Evolutionary conservation across 2,888 invertebrate genomes (phyloP).

Genomic region (Nomada fabriciana): DNA sequence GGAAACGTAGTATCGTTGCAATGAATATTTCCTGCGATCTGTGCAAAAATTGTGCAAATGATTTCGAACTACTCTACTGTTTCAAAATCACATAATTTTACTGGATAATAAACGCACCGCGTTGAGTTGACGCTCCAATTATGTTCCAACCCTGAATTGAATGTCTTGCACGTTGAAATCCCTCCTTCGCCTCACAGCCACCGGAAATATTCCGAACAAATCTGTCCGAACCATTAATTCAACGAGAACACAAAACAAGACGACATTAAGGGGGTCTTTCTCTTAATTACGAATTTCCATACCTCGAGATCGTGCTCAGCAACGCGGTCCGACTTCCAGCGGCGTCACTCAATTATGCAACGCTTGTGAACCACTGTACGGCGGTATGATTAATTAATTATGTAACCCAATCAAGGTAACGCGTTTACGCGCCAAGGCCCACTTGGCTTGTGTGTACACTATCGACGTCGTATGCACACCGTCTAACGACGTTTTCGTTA

Average conservation of each 20-base stretch:
- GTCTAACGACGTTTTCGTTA: conserved; percentile 22
- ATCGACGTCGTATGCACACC: background rate
- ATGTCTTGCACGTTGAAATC: background rate
- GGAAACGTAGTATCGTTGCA: no score
- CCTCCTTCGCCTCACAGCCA: background rate
- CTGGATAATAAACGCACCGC: background rate
- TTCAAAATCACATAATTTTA: no score
- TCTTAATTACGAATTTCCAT: conserved; percentile 36
- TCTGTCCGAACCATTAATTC: background rate
- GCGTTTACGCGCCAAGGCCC: conserved; percentile 44
- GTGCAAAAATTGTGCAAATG: no score
- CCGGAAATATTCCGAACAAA: background rate
- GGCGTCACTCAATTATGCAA: conserved; percentile 71
- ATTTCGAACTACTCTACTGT: no score
- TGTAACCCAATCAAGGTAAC: conserved; percentile 52
- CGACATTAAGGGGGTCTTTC: background rate
- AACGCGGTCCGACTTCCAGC: conserved; percentile 15
- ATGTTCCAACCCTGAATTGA: background rate
- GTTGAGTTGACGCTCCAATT: background rate
- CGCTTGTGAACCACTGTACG: conserved; percentile 71
- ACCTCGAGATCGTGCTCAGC: conserved; percentile 26
- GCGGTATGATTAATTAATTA: conserved; percentile 72
- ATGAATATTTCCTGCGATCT: no score
- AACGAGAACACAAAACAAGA: background rate
- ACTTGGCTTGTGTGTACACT: conserved; percentile 5